Evolutionary conservation across 2,113 vertebrate species (phyloP), one percentile per base, ranked within the genome.

Genomic region (Xiphias gladius): DNA sequence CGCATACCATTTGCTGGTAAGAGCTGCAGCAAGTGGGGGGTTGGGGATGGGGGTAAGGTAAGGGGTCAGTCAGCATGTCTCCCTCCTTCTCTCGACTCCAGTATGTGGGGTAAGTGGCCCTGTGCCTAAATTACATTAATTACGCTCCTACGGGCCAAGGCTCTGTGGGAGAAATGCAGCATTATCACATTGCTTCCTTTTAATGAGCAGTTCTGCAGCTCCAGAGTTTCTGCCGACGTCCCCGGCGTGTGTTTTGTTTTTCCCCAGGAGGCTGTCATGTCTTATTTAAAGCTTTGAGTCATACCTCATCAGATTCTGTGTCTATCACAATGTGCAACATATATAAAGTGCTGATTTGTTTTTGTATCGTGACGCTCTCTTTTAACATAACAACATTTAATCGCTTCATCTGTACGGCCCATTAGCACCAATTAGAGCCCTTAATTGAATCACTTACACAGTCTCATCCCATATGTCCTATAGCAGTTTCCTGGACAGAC

Each of bases 71-170:
- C 75, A 48, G 35, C 43, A 39, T 43, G 79, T 76, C 57, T 80
- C 37, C 74, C 41, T 35, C 61, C 61, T 76, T n/a, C 46, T 65
- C 24, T 22, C 8, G 55, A 62, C n/a, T 64, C 66, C 64, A 17
- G 83, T 91, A 67, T 85, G 63, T 80, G 52, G 5, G 22, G 37
- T 68, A 55, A 50, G 52, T 68, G 77, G 41, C 64, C 73, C 77
- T 1, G 11, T 26, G 64, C 32, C 55, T 48, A 26, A 79, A 74
- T 70, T 7, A 72, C 50, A 74, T 87, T 72, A 68, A 79, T 84
- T 75, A 79, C 46, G 41, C 26, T 81, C 26, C 54, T 24, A 32
- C 1, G 1, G 55, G 10, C 59, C 17, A 57, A 67, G 11, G 50
- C 70, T 78, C 66, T 68, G 61, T 70, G 66, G 73, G 48, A 71